Conservation (phyloP, 2,888 invertebrate genomes). For the Heteromurus nitidus region DNA sequence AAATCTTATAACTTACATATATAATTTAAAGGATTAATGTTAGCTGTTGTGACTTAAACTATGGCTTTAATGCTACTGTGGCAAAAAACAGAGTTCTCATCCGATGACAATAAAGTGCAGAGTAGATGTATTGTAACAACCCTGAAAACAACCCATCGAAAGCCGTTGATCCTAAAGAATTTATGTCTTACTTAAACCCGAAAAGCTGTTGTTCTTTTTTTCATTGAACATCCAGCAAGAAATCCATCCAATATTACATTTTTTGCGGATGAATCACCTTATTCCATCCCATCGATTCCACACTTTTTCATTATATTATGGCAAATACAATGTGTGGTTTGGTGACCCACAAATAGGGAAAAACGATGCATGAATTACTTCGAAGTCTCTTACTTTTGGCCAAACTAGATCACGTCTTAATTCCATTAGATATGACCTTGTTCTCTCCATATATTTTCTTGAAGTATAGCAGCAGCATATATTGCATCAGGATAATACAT, state of each 20-base stretch:
- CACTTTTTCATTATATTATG: too few relatives aligned
- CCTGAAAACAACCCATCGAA: not conserved
- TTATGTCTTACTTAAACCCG: not conserved
- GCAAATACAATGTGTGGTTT: too few relatives aligned
- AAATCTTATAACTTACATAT: too few relatives aligned
- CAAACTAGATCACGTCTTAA: conserved; percentile 37
- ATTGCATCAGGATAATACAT: too few relatives aligned
- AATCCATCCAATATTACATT: too few relatives aligned
- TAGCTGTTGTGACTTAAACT: conserved; percentile 27
- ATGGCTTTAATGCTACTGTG: conserved; percentile 59
- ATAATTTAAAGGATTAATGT: not conserved
- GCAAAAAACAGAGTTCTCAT: conserved; percentile 65
- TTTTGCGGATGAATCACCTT: too few relatives aligned
- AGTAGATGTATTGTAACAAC: conserved; percentile 42
- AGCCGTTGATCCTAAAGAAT: not conserved
- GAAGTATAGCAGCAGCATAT: not conserved
- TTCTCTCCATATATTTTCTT: conserved; percentile 12
- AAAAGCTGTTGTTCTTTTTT: not conserved
- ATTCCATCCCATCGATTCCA: too few relatives aligned
- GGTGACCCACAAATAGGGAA: conserved; percentile 13
- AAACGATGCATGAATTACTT: not conserved
- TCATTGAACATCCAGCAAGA: not conserved
- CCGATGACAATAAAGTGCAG: conserved; percentile 62
- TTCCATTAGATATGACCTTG: conserved; percentile 44
- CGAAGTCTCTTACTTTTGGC: not conserved